Evolutionary conservation across 2,888 invertebrate species (phyloP), one percentile per base, ranked within the genome.

Genomic region (Shargacucullia verbasci): DNA sequence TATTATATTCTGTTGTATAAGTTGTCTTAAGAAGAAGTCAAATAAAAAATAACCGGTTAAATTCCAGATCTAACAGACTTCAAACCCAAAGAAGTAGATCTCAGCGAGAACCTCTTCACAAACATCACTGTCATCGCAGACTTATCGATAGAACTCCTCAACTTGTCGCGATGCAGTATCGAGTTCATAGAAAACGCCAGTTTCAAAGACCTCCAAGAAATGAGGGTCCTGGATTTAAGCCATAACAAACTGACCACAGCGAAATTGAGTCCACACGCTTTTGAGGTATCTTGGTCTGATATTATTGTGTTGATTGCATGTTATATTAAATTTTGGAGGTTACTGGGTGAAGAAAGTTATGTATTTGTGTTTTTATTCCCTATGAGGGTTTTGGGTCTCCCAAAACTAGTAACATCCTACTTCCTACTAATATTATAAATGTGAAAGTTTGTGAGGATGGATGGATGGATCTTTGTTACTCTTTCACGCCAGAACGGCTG

Each of bases 201-300:
- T 13, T 98, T 98, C 81, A 90, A 89, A 58, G 94, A 95, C 59
- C 84, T 97, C 8, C 94, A 94, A 41, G 90, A 95, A 41, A 91
- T 98, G 83, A 89, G 89, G 0, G 94, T 94, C 1, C 79, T 98
- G 41, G 96, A 97, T 83, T 86, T 98, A 63, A 96, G 97, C 56
- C 84, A 96, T 60, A 98, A 98, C 73, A 91, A 95, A 40, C 86
- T 98, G 15, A 95, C 95, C 0, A 86, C 95, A 0, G 95, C 95
- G 0, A 88, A 86, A 0, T 83, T 98, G 2, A 88, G 87, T 59
- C 96, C 96, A 0, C 92, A 96, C 53, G 94, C 95, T 9, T 97
- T 98, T 80, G 94, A 95, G 94, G 97, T 96, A 88, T 8, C 35
- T 15, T 59, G 59, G 59, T 38, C 33, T 8, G 9, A 2, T 6